Evolutionary conservation across 2,888 invertebrate genomes (phyloP).

Genomic region (Mactromeris polynyma): DNA sequence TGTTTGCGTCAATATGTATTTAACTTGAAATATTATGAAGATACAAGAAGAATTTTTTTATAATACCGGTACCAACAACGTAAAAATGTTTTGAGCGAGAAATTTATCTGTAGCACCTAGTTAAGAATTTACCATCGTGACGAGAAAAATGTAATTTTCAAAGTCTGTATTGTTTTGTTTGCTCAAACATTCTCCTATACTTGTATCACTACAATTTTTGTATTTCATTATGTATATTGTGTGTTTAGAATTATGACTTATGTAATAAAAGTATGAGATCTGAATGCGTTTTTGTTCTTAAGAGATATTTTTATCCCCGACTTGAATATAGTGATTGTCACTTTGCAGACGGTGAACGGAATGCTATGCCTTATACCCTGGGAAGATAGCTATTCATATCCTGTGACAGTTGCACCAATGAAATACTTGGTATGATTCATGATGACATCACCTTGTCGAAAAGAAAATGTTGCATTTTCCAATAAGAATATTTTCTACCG

Average conservation of each 20-base stretch:
- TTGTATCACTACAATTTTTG: background rate
- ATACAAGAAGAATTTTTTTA: background rate
- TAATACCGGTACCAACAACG: background rate
- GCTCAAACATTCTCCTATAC: background rate
- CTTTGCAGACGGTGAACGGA: too few species aligned
- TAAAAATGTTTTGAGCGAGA: background rate
- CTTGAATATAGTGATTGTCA: too few species aligned
- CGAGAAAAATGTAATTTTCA: background rate
- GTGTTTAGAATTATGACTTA: slow-evolving; percentile 17
- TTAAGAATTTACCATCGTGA: background rate
- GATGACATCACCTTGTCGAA: too few species aligned
- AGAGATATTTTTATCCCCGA: too few species aligned
- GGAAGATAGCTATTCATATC: background rate
- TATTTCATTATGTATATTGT: slow-evolving; percentile 1
- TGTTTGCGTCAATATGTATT: too few species aligned
- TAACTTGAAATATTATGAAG: too few species aligned
- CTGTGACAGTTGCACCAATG: background rate
- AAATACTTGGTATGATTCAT: too few species aligned
- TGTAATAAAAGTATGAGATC: slow-evolving; percentile 13
- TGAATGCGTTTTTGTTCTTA: background rate
- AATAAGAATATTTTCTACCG: too few species aligned
- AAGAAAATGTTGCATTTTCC: too few species aligned
- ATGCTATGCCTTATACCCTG: too few species aligned
- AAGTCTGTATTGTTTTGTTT: background rate
- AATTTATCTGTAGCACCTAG: background rate